phyloP scores from a whole-genome alignment of 2,888 invertebrate species.

The Dasypolia templi region DNA sequence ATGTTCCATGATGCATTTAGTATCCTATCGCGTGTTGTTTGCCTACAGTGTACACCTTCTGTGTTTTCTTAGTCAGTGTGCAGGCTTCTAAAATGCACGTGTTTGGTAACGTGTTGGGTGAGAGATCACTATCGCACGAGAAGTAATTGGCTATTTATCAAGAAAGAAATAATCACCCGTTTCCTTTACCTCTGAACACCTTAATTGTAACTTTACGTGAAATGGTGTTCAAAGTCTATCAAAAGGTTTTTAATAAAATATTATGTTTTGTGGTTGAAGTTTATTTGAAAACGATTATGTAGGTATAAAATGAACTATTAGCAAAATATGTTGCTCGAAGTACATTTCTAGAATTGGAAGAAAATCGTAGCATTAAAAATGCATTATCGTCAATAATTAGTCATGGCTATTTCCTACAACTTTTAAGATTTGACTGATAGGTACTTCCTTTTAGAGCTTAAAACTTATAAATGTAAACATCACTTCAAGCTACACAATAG shows the following conservation, averaged over 20 bases:
- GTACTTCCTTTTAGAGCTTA: background rate
- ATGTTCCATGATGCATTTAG: background rate
- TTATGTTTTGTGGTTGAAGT: slow-evolving; percentile 2
- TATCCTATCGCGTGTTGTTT: background rate
- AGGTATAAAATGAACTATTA: background rate
- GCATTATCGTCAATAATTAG: no score
- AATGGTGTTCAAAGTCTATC: slow-evolving; percentile 8
- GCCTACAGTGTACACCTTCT: background rate
- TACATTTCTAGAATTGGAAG: background rate
- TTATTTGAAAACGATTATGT: slow-evolving; percentile 2
- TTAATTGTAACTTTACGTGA: slow-evolving; percentile 28
- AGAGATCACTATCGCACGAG: slow-evolving; percentile 33
- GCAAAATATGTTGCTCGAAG: background rate
- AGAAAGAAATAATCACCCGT: slow-evolving; percentile 28
- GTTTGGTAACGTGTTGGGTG: slow-evolving; percentile 20
- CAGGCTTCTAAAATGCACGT: slow-evolving; percentile 27
- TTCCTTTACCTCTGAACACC: slow-evolving; percentile 14
- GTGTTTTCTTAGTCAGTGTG: background rate
- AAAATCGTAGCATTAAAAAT: background rate
- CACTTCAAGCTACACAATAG: slow-evolving; percentile 34
- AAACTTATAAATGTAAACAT: background rate
- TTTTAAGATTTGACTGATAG: background rate
- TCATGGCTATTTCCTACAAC: background rate
- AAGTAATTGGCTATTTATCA: slow-evolving; percentile 10
- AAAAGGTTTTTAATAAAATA: slow-evolving; percentile 3